phyloP scores from a whole-genome alignment of 2,113 vertebrate species.

The Tinamus guttatus region DNA sequence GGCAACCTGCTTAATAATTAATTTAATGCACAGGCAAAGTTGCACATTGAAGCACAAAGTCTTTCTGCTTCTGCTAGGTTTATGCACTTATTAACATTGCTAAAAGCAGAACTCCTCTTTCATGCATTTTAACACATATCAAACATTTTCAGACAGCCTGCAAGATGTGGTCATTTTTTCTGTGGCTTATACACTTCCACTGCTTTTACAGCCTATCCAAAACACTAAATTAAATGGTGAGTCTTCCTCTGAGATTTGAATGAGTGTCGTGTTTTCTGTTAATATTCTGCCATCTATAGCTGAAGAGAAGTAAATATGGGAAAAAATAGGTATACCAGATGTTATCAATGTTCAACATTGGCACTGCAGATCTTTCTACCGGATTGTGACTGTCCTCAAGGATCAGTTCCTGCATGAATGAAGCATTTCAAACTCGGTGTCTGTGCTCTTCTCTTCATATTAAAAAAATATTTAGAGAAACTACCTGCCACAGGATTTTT shows the following conservation, averaged over 20 bases:
- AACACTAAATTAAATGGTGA: neutral
- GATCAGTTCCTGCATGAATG: neutral
- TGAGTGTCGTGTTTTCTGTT: neutral
- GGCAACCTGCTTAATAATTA: conserved; percentile 26
- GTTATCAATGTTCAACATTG: neutral
- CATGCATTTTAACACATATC: neutral
- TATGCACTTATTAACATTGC: neutral
- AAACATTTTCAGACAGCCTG: neutral
- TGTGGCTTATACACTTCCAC: neutral
- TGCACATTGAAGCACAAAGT: neutral
- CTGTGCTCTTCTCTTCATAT: neutral
- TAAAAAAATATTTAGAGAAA: neutral
- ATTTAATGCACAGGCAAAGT: neutral
- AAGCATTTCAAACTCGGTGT: neutral
- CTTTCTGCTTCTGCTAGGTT: neutral
- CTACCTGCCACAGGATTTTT: neutral
- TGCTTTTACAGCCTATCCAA: neutral
- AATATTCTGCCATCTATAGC: neutral
- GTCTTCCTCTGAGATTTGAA: neutral
- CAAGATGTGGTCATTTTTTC: too few relatives aligned
- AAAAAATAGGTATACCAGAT: neutral
- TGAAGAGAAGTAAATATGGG: neutral
- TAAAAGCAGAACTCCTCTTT: neutral
- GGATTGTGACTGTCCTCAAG: neutral
- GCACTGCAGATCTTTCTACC: neutral